Conservation (phyloP, 53 echinoderm and acorn worm genomes). For the Pentamera pediparva region DNA sequence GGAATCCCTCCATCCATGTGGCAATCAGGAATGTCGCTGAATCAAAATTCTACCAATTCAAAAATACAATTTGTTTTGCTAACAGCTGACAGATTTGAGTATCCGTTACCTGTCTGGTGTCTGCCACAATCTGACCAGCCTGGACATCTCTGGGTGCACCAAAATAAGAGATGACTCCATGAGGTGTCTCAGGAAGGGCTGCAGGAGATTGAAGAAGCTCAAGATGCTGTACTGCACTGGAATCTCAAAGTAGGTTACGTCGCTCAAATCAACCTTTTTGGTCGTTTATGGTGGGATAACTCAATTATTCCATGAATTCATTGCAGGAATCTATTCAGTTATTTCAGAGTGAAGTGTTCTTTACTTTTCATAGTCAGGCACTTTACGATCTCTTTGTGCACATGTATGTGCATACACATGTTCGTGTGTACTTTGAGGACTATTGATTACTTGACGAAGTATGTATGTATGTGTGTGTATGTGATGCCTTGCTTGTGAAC, state of each 20-base stretch:
- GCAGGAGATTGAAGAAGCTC: slow-evolving; percentile 64
- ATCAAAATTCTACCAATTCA: neutral
- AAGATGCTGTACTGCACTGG: slow-evolving; percentile 88
- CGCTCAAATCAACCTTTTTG: too few species aligned
- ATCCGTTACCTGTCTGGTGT: slow-evolving; percentile 91
- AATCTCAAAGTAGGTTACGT: slow-evolving; percentile 88
- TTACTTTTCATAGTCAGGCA: too few species aligned
- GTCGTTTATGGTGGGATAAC: too few species aligned
- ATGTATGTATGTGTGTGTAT: too few species aligned
- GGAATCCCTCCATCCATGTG: neutral
- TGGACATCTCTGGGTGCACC: slow-evolving; percentile 91
- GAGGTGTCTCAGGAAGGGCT: slow-evolving; percentile 86
- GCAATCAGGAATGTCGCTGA: neutral
- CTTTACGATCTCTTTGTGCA: too few species aligned
- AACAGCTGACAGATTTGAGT: slow-evolving; percentile 85
- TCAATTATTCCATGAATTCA: too few species aligned
- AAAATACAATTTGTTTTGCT: neutral
- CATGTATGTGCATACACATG: too few species aligned
- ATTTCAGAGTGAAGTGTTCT: too few species aligned
- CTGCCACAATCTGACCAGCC: slow-evolving; percentile 76
- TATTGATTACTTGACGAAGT: too few species aligned
- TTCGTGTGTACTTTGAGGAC: too few species aligned
- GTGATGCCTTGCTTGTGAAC: too few species aligned
- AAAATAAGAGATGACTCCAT: slow-evolving; percentile 86
- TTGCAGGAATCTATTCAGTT: too few species aligned